Percentiles rank a stretch among this genome's conserved stretches.
Evolutionary conservation across 2,113 vertebrate species (phyloP).

Genomic region (Shinisaurus crocodilurus): DNA sequence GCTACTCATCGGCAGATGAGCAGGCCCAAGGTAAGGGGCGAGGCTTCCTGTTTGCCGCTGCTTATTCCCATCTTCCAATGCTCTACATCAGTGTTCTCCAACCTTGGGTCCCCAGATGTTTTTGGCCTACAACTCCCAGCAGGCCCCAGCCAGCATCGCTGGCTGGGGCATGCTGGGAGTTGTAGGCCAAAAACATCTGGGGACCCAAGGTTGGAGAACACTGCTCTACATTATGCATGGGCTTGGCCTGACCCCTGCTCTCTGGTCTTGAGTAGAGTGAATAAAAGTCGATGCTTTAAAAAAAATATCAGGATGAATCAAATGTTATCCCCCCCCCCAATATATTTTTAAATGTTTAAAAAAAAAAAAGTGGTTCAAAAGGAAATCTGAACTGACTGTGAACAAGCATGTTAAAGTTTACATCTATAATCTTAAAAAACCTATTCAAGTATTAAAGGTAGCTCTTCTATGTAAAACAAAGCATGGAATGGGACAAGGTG

Average conservation of each 20-base stretch:
- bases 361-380: background rate
- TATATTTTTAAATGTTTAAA: background rate
- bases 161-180: too few relatives aligned
- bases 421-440: background rate
- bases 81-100: too few relatives aligned
- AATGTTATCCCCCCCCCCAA: too few relatives aligned
- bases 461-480: background rate
- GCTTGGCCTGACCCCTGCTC: background rate
- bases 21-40: slow-evolving; percentile 80
- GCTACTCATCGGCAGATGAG: slow-evolving; percentile 81
- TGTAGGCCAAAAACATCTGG: too few relatives aligned
- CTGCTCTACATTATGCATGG: background rate
- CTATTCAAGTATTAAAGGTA: background rate
- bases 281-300: background rate
- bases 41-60: fast-evolving
- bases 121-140: too few relatives aligned
- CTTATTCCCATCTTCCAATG: background rate
- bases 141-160: too few relatives aligned
- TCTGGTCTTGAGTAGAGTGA: background rate
- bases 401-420: background rate
- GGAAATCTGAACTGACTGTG: background rate
- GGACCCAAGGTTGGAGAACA: too few relatives aligned
- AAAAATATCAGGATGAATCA: too few relatives aligned
- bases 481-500: background rate
- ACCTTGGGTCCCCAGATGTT: too few relatives aligned